phyloP scores from a whole-genome alignment of 2,888 invertebrate species.

The Drosophila subsilvestris region DNA sequence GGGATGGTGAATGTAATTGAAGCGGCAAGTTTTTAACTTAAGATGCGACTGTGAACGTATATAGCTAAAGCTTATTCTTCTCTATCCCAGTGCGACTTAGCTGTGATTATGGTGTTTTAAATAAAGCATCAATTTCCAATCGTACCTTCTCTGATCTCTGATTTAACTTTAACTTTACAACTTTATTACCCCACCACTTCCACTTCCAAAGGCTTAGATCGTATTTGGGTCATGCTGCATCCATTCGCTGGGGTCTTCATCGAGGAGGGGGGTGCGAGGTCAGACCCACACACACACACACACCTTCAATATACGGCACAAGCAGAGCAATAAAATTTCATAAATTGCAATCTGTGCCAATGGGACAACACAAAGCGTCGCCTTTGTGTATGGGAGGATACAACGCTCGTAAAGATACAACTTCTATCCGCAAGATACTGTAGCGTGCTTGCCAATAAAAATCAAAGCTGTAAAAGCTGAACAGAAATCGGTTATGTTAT shows the following conservation, averaged over 20 bases:
- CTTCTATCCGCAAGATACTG: conserved; percentile 14
- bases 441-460: conserved; percentile 58
- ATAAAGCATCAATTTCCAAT: not conserved
- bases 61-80: too few relatives aligned
- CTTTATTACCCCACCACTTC: conserved; percentile 24
- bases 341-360: conserved; percentile 52
- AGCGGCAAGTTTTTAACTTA: not conserved
- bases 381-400: conserved; percentile 36
- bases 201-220: conserved; percentile 18
- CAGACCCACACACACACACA: not conserved
- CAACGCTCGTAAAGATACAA: conserved; percentile 7
- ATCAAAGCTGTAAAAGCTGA: conserved; percentile 45
- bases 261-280: too few relatives aligned
- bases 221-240: conserved; percentile 45
- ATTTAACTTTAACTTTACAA: not conserved
- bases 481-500: conserved; percentile 49
- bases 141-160: not conserved
- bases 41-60: too few relatives aligned
- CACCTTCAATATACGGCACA: conserved; percentile 6
- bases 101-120: too few relatives aligned
- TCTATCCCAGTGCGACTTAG: too few relatives aligned
- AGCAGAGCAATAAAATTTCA: conserved; percentile 41
- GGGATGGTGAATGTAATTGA: too few relatives aligned
- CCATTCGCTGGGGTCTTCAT: conserved; percentile 20
- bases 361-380: conserved; percentile 35